Percentiles rank a stretch among this genome's conserved stretches.
Conservation (phyloP, 2,888 invertebrate species). For the Eulithis prunata region DNA sequence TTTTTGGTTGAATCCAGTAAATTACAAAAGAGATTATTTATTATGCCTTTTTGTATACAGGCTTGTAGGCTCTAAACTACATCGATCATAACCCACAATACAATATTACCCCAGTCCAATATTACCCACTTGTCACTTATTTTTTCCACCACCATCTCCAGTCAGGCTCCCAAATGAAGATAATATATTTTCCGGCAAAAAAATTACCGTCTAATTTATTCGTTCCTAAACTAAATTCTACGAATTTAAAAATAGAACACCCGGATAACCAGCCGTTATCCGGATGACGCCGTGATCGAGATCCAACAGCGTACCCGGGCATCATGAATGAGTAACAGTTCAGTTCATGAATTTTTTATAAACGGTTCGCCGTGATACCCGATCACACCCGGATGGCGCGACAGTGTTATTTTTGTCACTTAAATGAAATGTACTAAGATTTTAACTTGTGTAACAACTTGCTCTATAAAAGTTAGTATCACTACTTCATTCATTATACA, state of each 20-base stretch:
- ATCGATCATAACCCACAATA: no score
- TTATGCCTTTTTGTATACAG: no score
- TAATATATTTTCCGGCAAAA: background rate
- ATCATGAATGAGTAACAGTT: slow-evolving; percentile 75
- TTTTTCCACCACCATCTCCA: no score
- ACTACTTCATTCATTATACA: no score
- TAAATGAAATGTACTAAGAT: slow-evolving; percentile 6
- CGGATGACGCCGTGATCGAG: slow-evolving; percentile 54
- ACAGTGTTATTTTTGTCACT: slow-evolving; percentile 36
- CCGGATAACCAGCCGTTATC: slow-evolving; percentile 49
- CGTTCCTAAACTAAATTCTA: background rate
- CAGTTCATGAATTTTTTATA: slow-evolving; percentile 77
- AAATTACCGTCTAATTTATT: background rate
- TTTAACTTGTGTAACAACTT: slow-evolving; percentile 7
- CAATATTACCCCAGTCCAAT: no score
- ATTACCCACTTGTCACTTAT: no score
- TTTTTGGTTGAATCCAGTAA: no score
- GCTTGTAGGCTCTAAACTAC: no score
- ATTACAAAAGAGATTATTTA: no score
- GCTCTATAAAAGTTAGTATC: background rate
- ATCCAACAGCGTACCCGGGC: slow-evolving; percentile 52
- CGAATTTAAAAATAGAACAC: slow-evolving; percentile 28
- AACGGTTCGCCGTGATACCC: slow-evolving; percentile 60
- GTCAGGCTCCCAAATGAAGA: no score
- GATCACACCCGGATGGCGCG: slow-evolving; percentile 53